Evolutionary conservation across 2,888 invertebrate genomes (phyloP).

Genomic region (Platypus cylindrus): DNA sequence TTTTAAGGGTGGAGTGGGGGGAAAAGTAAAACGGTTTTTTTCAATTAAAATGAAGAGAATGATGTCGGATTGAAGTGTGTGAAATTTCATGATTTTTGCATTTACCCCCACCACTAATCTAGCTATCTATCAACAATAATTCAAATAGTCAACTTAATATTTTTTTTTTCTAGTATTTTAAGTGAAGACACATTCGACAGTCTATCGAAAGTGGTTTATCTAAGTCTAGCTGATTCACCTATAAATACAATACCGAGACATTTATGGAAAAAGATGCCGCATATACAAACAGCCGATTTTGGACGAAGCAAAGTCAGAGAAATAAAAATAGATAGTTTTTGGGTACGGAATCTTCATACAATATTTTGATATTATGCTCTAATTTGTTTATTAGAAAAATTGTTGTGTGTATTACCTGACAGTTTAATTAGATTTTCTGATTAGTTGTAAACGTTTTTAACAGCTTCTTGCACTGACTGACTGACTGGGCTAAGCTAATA

Average conservation of each 20-base stretch:
- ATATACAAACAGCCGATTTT: slow-evolving; percentile 68
- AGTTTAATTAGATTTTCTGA: too few species aligned
- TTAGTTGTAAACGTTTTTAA: neutral
- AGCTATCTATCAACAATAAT: too few species aligned
- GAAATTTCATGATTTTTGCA: too few species aligned
- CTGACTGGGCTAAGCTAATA: neutral
- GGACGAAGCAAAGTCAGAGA: slow-evolving; percentile 66
- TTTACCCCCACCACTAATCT: too few species aligned
- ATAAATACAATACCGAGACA: slow-evolving; percentile 64
- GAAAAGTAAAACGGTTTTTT: too few species aligned
- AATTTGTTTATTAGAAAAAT: neutral
- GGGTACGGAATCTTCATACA: slow-evolving; percentile 39
- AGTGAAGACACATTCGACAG: slow-evolving; percentile 50
- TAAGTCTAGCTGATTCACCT: slow-evolving; percentile 71
- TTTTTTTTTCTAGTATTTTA: slow-evolving; percentile 1
- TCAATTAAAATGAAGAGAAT: too few species aligned
- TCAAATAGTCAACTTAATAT: too few species aligned
- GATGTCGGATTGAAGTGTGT: too few species aligned
- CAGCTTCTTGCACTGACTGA: neutral
- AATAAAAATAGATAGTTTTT: slow-evolving; percentile 62
- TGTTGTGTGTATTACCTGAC: neutral
- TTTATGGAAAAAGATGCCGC: slow-evolving; percentile 61
- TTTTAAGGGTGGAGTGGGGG: too few species aligned
- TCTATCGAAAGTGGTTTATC: slow-evolving; percentile 56
- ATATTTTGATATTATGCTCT: neutral